Evolutionary conservation across 1,140 invertebrate species (phyloP), one percentile per base, ranked within the genome.

Genomic region (Trissolcus basalis): DNA sequence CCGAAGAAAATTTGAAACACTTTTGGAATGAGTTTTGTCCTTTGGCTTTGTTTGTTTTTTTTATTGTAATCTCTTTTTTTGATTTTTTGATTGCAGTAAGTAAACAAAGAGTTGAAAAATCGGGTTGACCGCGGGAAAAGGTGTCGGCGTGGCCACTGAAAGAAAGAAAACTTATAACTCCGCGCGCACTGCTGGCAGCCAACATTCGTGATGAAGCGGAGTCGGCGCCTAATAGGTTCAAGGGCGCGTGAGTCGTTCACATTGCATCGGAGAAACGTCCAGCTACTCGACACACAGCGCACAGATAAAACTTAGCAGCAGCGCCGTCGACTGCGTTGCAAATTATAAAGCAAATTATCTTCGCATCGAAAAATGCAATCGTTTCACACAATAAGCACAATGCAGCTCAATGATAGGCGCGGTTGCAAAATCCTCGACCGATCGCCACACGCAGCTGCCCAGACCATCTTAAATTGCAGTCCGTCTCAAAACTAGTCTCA

Each of bases 161-260:
- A 63, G 73, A 70, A 76, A 67, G 73, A 76, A 76, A 76, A 75
- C 15, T 76, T 59, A 33, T 67, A 55, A 69, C 72, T 63, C 64
- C 68, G 56, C 49, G 60, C 60, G 55, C 54, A 70, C 60, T 70
- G 70, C 70, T 65, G 65, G 72, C 72, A 59, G 72, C 59, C 70
- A 67, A 78, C 76, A 74, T 71, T 74, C 76, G 71, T 74, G 61
- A 78, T 74, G 77, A 79, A 73, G 72, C 77, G 27, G 68, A 76
- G 69, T 76, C 73, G 69, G 73, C 78, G 74, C 76, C 78, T 81
- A 81, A 80, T 81, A 80, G 80, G 80, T 81, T 81, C 76, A 81
- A 81, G 78, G 77, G 77, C 80, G 77, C 77, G 68, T 51, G 77
- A 81, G 78, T 80, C 77, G 74, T 80, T 81, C 76, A 81, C 77